phyloP scores from a whole-genome alignment of 1,140 invertebrate species.

The Nebria ingens region DNA sequence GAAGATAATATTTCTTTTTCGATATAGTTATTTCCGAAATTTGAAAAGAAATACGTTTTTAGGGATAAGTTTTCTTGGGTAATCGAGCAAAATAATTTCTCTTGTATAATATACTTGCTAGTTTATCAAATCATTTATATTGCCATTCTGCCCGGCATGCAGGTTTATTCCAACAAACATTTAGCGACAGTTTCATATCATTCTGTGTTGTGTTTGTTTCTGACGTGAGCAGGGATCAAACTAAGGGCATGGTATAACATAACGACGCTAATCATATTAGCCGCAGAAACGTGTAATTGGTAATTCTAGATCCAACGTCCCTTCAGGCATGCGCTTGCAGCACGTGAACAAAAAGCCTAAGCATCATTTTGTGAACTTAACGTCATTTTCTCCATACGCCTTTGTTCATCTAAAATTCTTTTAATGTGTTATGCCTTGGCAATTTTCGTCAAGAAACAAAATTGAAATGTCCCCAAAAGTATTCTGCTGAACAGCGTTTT shows the following conservation, averaged over 20 bases:
- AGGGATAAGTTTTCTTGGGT: neutral
- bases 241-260: slow-evolving; percentile 14
- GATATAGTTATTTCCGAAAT: too few relatives aligned
- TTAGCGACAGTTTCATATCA: neutral
- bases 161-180: neutral
- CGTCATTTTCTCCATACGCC: neutral
- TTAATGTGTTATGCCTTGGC: slow-evolving; percentile 4
- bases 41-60: neutral
- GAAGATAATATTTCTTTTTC: too few relatives aligned
- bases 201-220: neutral
- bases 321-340: slow-evolving; percentile 11
- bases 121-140: neutral
- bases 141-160: neutral
- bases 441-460: too few relatives aligned
- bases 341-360: slow-evolving; percentile 23
- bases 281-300: slow-evolving; percentile 26
- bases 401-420: slow-evolving; percentile 2
- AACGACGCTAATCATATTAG: slow-evolving; percentile 28
- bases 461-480: neutral
- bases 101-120: neutral
- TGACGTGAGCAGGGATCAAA: slow-evolving; percentile 2
- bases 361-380: slow-evolving; percentile 3
- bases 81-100: neutral
- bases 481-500: neutral
- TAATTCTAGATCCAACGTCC: slow-evolving; percentile 23